phyloP scores from a whole-genome alignment of 2,888 invertebrate genomes.

The Pterobdella sp. region DNA sequence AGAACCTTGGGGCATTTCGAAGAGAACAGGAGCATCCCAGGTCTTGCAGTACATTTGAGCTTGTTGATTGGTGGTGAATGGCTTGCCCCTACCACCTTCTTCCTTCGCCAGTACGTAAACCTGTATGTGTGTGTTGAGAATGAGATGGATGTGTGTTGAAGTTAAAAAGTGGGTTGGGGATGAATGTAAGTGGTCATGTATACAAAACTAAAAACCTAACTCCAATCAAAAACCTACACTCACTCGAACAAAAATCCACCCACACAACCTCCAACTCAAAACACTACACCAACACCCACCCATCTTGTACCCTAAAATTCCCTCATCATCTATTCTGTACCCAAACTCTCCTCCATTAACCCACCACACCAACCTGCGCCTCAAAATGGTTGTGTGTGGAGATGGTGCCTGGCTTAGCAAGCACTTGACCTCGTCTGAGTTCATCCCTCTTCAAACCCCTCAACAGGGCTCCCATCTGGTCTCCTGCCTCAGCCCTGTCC shows the following conservation, averaged over 20 bases:
- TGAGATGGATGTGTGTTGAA: background rate
- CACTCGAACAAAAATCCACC: background rate
- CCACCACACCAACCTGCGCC: slow-evolving; percentile 54
- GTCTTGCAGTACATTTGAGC: slow-evolving; percentile 63
- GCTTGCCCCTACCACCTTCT: slow-evolving; percentile 73
- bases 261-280: background rate
- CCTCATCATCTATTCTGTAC: background rate
- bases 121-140: slow-evolving; percentile 44
- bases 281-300: background rate
- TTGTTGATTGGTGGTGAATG: slow-evolving; percentile 67
- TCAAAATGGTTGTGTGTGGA: slow-evolving; percentile 57
- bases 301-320: background rate
- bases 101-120: slow-evolving; percentile 70
- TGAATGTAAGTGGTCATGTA: background rate
- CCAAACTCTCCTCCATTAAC: background rate
- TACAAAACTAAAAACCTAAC: background rate
- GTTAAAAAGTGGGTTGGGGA: background rate
- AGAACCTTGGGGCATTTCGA: slow-evolving; percentile 52
- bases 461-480: slow-evolving; percentile 76
- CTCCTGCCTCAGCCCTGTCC: slow-evolving; percentile 60
- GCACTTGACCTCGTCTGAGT: slow-evolving; percentile 73
- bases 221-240: background rate
- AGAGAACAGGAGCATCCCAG: slow-evolving; percentile 64
- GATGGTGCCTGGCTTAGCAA: slow-evolving; percentile 47
- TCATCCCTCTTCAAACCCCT: slow-evolving; percentile 64